Conservation (phyloP, 1,140 invertebrate species). For the Bombus superbus region DNA sequence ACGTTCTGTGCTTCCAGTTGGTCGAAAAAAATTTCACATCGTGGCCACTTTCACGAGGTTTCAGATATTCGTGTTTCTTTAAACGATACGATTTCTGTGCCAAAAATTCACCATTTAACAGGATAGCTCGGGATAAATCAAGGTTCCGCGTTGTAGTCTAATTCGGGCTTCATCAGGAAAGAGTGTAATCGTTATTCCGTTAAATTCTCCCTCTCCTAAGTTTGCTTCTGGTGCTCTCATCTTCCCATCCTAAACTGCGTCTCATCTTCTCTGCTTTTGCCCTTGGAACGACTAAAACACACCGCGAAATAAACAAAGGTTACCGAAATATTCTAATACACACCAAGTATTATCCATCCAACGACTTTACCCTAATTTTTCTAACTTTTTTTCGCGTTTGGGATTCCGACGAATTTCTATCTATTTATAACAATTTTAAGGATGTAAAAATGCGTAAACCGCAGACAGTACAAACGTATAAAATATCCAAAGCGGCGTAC, state of each 20-base stretch:
- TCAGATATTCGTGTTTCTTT: background rate
- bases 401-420: too few relatives aligned
- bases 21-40: background rate
- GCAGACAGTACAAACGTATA: too few relatives aligned
- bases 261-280: background rate
- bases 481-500: too few relatives aligned
- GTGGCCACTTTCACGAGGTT: background rate
- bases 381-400: too few relatives aligned
- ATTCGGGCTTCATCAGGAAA: too few relatives aligned
- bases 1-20: background rate
- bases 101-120: background rate
- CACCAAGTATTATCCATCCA: too few relatives aligned
- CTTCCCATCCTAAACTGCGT: background rate
- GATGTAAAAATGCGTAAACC: too few relatives aligned
- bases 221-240: background rate
- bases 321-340: too few relatives aligned
- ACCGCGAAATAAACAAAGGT: too few relatives aligned
- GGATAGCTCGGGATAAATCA: background rate
- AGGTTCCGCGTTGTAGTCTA: background rate
- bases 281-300: too few relatives aligned
- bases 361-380: too few relatives aligned
- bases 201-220: background rate
- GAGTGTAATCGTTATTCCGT: background rate
- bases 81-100: background rate
- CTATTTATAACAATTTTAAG: too few relatives aligned